Conservation (phyloP, 2,113 vertebrate genomes). For the Gymnobelideus leadbeateri region DNA sequence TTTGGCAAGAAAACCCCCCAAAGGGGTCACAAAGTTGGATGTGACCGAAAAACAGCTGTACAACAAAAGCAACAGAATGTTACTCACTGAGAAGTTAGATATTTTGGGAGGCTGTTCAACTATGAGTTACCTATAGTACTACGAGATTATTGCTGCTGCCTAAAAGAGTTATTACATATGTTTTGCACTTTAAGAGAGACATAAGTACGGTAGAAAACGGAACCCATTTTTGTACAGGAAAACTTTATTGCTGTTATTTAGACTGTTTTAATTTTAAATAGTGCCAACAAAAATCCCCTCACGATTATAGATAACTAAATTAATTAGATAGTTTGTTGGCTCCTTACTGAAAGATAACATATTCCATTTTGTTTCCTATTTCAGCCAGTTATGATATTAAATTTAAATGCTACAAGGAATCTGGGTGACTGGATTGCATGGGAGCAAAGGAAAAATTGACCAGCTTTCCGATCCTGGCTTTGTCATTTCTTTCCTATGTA, state of each 20-base stretch:
- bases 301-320: neutral
- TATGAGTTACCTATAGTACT: neutral
- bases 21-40: neutral
- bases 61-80: neutral
- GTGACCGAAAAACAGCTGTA: neutral
- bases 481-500: neutral
- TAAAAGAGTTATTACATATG: constrained; percentile 17
- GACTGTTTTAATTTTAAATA: neutral
- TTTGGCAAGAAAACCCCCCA: neutral
- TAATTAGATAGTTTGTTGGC: neutral
- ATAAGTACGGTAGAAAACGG: neutral
- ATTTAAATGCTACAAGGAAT: neutral
- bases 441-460: neutral
- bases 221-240: neutral
- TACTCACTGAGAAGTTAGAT: neutral
- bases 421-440: neutral
- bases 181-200: neutral
- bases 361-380: neutral
- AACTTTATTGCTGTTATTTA: neutral
- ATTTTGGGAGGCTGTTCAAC: neutral
- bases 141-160: neutral
- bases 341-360: neutral
- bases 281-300: neutral
- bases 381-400: neutral
- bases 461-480: neutral